These are phyloP conservation scores for Chrysolina americana DNA, from an alignment of 2,888 invertebrate species.

Conservation along the genomic window DNA sequence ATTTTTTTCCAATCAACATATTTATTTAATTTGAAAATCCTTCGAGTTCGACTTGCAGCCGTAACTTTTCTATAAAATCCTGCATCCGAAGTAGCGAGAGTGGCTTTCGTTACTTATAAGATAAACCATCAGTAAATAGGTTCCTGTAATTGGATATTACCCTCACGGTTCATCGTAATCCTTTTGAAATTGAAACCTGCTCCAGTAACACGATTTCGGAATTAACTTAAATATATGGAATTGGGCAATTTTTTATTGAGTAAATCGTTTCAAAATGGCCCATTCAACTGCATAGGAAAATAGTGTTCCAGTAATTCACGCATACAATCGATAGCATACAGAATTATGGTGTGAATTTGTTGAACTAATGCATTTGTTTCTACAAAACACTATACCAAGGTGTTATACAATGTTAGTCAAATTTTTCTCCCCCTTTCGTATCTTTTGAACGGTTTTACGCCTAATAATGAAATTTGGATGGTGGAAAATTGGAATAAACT, in stretches of 20 bases:
- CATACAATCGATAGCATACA: too few relatives aligned
- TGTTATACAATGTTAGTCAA: too few relatives aligned
- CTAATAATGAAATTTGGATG: too few relatives aligned
- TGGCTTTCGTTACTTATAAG: slow-evolving; percentile 28
- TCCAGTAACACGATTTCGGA: slow-evolving; percentile 20
- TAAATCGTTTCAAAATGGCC: not conserved
- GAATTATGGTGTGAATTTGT: too few relatives aligned
- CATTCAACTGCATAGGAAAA: not conserved
- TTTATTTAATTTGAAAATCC: slow-evolving; percentile 21
- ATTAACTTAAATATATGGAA: slow-evolving; percentile 10
- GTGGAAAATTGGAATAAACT: too few relatives aligned
- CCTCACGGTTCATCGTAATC: slow-evolving; percentile 45
- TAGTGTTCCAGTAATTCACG: too few relatives aligned
- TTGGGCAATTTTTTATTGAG: slow-evolving; percentile 9
- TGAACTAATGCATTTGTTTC: too few relatives aligned
- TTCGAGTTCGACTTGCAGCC: slow-evolving; percentile 13
- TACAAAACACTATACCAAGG: too few relatives aligned
- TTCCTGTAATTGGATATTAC: slow-evolving; percentile 46
- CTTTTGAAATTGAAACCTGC: slow-evolving; percentile 43
- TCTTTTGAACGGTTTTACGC: too few relatives aligned
- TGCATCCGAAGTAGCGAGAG: slow-evolving; percentile 19
- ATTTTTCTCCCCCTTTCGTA: too few relatives aligned
- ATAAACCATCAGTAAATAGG: slow-evolving; percentile 43
- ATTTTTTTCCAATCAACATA: slow-evolving; percentile 5
- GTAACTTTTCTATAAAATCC: slow-evolving; percentile 24